phyloP scores from a whole-genome alignment of 2,113 vertebrate genomes.

The Ascaphus truei region DNA sequence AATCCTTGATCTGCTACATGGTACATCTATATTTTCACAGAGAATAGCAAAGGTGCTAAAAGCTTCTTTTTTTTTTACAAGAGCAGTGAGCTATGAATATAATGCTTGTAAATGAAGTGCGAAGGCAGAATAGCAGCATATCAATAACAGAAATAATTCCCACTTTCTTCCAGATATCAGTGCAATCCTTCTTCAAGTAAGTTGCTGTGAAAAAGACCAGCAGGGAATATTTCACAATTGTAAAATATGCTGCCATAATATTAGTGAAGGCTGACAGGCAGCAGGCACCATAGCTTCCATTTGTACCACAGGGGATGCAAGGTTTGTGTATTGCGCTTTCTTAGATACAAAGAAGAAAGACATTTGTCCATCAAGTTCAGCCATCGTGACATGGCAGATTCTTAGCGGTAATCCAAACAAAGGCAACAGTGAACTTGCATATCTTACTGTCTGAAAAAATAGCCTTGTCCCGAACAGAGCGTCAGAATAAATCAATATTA shows the following conservation, averaged over 20 bases:
- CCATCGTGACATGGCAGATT: neutral
- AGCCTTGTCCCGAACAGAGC: no score
- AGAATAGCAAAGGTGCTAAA: conserved; percentile 23
- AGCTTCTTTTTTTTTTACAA: conserved; percentile 28
- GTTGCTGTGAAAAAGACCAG: neutral
- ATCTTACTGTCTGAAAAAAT: no score
- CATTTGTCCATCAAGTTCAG: no score
- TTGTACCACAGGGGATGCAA: neutral
- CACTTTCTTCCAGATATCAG: neutral
- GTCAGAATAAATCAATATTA: no score
- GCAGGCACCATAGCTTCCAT: neutral
- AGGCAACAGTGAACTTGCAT: no score
- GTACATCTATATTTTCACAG: conserved; percentile 26
- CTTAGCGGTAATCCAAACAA: no score
- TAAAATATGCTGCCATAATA: neutral
- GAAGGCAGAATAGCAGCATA: conserved; percentile 24
- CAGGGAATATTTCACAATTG: neutral
- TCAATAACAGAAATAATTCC: conserved; percentile 22
- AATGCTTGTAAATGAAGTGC: conserved; percentile 29
- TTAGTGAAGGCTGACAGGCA: neutral
- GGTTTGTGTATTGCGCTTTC: neutral
- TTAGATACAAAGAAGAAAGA: neutral
- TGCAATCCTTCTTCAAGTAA: neutral
- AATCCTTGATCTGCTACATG: neutral
- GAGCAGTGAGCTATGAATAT: conserved; percentile 28